phyloP scores from a whole-genome alignment of 2,888 invertebrate species.

The Cheilosia vulpina region DNA sequence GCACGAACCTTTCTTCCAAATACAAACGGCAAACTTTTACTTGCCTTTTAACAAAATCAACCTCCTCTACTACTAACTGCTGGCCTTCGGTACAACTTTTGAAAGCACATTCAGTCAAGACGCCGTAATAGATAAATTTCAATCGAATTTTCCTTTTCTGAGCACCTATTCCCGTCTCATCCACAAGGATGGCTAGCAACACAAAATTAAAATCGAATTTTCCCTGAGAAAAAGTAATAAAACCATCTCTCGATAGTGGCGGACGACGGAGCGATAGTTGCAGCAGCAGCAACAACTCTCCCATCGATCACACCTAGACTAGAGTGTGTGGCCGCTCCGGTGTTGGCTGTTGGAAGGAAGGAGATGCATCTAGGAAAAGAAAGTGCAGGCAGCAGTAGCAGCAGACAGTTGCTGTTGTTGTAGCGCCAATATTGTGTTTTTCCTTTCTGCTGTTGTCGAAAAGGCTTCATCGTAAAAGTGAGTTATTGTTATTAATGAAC shows the following conservation, averaged over 20 bases:
- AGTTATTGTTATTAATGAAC: constrained; percentile 68
- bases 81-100: constrained; percentile 12
- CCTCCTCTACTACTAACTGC: constrained; percentile 2
- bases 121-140: constrained; percentile 33
- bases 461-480: constrained; percentile 67
- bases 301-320: constrained; percentile 44
- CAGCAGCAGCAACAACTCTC: constrained; percentile 33
- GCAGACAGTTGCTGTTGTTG: constrained; percentile 22
- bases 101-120: constrained; percentile 8
- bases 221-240: constrained; percentile 8
- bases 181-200: constrained; percentile 3
- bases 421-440: constrained; percentile 15
- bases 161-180: neutral
- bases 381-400: constrained; percentile 62
- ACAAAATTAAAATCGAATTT: constrained; percentile 51
- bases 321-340: neutral
- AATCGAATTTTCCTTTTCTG: constrained; percentile 16
- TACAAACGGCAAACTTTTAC: constrained; percentile 10
- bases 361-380: constrained; percentile 70
- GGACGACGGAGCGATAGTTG: constrained; percentile 40
- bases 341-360: constrained; percentile 32
- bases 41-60: constrained; percentile 17
- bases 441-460: neutral
- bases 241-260: constrained; percentile 20
- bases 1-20: neutral